phyloP scores from a whole-genome alignment of 2,797 vertebrate species.

The Characodon lateralis region DNA sequence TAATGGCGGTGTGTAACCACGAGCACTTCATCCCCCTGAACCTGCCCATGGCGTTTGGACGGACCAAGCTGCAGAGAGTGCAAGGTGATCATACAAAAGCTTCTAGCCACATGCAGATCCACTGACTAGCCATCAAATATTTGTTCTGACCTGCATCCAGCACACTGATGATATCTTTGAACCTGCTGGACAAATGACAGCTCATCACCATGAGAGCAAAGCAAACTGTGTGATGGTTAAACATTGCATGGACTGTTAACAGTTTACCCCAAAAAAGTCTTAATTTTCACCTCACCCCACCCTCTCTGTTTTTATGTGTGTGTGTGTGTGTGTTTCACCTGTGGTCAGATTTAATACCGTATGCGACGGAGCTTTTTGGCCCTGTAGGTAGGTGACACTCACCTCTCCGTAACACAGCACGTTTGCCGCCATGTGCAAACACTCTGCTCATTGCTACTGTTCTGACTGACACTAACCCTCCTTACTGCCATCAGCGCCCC shows the following conservation, averaged over 20 bases:
- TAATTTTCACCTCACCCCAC: constrained; percentile 72
- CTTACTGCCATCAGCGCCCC: constrained; percentile 10
- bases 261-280: constrained; percentile 37
- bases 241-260: constrained; percentile 75
- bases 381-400: constrained; percentile 89
- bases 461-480: constrained; percentile 55
- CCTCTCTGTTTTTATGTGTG: constrained; percentile 37
- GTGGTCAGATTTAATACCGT: constrained; percentile 92
- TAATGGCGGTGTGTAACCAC: constrained; percentile 92
- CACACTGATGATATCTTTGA: constrained; percentile 38
- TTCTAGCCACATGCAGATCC: constrained; percentile 16
- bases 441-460: constrained; percentile 26
- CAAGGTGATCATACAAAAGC: constrained; percentile 83
- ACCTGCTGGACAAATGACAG: constrained; percentile 18
- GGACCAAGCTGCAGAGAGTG: constrained; percentile 90
- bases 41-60: constrained; percentile 94
- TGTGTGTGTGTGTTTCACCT: constrained; percentile 65
- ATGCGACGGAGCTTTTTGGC: constrained; percentile 89
- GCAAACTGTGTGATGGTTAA: constrained; percentile 35
- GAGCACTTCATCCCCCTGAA: constrained; percentile 98
- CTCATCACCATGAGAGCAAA: constrained; percentile 4
- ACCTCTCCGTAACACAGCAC: constrained; percentile 31
- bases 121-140: constrained; percentile 17
- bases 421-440: constrained; percentile 49
- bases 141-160: constrained; percentile 20